Conservation (phyloP, 2,113 vertebrate species). For the Stictonetta naevosa region DNA sequence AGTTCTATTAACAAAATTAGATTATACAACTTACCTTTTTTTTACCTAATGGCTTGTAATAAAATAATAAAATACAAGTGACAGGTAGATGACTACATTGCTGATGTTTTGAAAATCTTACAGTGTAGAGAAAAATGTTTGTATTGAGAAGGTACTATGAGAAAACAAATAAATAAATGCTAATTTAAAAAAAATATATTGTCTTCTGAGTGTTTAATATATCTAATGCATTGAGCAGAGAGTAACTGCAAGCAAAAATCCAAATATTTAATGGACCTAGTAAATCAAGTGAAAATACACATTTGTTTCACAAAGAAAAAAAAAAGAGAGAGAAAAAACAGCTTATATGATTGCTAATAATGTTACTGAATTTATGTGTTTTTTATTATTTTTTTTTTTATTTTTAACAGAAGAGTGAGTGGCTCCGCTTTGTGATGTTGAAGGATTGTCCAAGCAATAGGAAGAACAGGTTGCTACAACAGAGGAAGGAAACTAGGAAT, state of each 20-base stretch:
- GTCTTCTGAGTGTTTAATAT: not conserved
- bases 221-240: not conserved
- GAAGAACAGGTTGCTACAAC: not conserved
- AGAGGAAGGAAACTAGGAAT: not conserved
- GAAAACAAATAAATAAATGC: not conserved
- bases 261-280: not conserved
- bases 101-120: constrained; percentile 7
- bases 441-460: not conserved
- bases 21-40: constrained; percentile 39
- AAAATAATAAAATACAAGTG: constrained; percentile 31
- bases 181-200: not conserved
- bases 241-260: not conserved
- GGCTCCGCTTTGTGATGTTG: not conserved
- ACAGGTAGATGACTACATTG: constrained; percentile 4
- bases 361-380: not conserved
- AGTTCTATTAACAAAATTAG: constrained; percentile 39
- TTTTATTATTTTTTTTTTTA: not conserved
- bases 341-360: not conserved
- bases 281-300: not conserved
- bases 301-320: not conserved
- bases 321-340: accelerated
- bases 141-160: not conserved
- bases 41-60: constrained; percentile 53
- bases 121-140: constrained; percentile 24
- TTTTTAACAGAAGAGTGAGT: not conserved